phyloP scores from a whole-genome alignment of 2,888 invertebrate species.

The Unio pictorum region DNA sequence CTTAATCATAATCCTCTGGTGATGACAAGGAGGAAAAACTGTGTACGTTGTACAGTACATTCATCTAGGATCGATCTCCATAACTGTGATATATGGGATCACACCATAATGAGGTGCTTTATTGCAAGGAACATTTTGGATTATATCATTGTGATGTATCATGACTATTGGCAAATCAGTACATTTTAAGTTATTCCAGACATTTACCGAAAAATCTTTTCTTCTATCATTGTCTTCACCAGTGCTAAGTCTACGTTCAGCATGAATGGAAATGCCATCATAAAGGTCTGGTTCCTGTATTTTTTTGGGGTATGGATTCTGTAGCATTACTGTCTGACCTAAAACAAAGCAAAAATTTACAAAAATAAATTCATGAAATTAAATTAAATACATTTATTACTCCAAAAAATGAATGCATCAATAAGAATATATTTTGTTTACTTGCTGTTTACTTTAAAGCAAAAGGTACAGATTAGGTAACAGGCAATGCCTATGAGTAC shows the following conservation, averaged over 20 bases:
- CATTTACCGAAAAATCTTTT: slow-evolving; percentile 52
- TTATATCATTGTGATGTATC: too few species aligned
- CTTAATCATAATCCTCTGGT: too few species aligned
- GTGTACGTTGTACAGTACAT: too few species aligned
- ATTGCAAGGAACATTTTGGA: too few species aligned
- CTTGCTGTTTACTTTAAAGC: not conserved
- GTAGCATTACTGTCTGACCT: slow-evolving; percentile 62
- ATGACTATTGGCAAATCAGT: too few species aligned
- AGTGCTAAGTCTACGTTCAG: slow-evolving; percentile 44
- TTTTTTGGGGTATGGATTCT: slow-evolving; percentile 59
- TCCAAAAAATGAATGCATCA: not conserved
- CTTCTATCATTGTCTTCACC: slow-evolving; percentile 9
- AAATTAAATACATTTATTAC: not conserved
- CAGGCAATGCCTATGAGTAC: too few species aligned
- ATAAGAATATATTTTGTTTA: not conserved
- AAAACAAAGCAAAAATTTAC: slow-evolving; percentile 10
- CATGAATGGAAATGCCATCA: slow-evolving; percentile 64
- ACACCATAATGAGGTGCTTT: too few species aligned
- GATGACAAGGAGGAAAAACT: too few species aligned
- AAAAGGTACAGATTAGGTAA: not conserved
- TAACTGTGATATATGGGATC: too few species aligned
- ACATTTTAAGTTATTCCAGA: slow-evolving; percentile 1
- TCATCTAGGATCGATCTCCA: too few species aligned
- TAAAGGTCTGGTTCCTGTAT: slow-evolving; percentile 66
- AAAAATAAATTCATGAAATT: not conserved